Conservation (phyloP, 2,888 invertebrate genomes). For the Dynastes tityus region DNA sequence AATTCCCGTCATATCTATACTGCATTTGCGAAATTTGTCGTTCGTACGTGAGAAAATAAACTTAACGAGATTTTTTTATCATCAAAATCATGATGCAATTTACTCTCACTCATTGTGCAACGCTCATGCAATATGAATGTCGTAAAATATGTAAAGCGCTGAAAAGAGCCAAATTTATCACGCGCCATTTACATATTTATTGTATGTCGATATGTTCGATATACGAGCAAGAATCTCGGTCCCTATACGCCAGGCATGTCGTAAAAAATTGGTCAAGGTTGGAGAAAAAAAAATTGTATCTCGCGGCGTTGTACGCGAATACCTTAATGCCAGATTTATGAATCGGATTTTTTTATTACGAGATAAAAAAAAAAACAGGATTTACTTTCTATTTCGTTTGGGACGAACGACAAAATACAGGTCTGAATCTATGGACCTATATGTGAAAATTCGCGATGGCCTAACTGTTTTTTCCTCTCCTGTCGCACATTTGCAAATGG, state of each 20-base stretch:
- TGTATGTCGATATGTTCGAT: neutral
- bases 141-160: constrained; percentile 2
- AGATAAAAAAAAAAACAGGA: constrained; percentile 10
- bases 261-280: constrained; percentile 21
- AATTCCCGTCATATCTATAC: no score
- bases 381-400: constrained; percentile 6
- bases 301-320: neutral
- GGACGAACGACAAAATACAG: neutral
- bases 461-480: no score
- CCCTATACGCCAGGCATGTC: neutral
- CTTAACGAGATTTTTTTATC: no score
- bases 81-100: neutral
- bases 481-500: no score
- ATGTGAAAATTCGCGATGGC: neutral
- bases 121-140: neutral
- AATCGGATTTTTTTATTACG: constrained; percentile 15
- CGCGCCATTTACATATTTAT: constrained; percentile 1
- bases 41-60: no score
- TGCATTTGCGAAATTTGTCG: no score
- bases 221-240: neutral
- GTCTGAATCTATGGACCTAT: neutral
- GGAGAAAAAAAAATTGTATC: neutral
- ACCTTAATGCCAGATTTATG: constrained; percentile 16
- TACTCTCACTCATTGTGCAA: neutral
- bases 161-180: constrained; percentile 4